Evolutionary conservation across 2,888 invertebrate genomes (phyloP).

Genomic region (Nymphalis c-album): DNA sequence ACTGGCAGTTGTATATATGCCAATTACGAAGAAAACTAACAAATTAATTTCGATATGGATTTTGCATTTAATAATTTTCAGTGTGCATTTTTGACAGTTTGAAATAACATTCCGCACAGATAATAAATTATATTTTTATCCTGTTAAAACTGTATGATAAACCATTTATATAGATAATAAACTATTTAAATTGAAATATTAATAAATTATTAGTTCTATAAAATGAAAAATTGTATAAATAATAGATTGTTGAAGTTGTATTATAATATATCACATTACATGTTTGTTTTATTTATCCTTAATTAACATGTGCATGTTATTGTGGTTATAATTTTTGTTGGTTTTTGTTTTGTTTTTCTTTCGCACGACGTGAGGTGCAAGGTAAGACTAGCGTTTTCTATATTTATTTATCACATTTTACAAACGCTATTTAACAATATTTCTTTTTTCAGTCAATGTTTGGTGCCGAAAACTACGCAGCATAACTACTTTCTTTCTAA

Average conservation of each 20-base stretch:
- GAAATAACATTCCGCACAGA: conserved; percentile 41
- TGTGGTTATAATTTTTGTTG: conserved; percentile 25
- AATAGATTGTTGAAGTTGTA: conserved; percentile 65
- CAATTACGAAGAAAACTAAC: conserved; percentile 37
- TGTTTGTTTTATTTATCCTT: conserved; percentile 54
- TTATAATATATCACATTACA: conserved; percentile 59
- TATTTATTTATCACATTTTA: neutral
- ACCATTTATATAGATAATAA: conserved; percentile 37
- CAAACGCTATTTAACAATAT: conserved; percentile 33
- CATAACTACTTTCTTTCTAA: conserved; percentile 46
- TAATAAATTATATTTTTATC: conserved; percentile 30
- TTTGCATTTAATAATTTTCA: conserved; percentile 48
- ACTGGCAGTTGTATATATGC: conserved; percentile 67
- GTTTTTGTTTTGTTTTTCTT: conserved; percentile 23
- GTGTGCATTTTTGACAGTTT: conserved; percentile 60
- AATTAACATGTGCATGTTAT: conserved; percentile 36
- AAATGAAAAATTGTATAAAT: conserved; percentile 53
- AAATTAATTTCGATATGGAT: conserved; percentile 35
- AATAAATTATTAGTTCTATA: conserved; percentile 30
- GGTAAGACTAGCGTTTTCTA: neutral
- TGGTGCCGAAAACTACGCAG: conserved; percentile 72
- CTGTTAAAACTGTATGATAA: conserved; percentile 28
- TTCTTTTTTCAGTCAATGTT: conserved; percentile 74
- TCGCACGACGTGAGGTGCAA: neutral
- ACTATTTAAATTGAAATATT: conserved; percentile 35